phyloP scores from a whole-genome alignment of 2,797 vertebrate species.

The Nannoperca obscura region DNA sequence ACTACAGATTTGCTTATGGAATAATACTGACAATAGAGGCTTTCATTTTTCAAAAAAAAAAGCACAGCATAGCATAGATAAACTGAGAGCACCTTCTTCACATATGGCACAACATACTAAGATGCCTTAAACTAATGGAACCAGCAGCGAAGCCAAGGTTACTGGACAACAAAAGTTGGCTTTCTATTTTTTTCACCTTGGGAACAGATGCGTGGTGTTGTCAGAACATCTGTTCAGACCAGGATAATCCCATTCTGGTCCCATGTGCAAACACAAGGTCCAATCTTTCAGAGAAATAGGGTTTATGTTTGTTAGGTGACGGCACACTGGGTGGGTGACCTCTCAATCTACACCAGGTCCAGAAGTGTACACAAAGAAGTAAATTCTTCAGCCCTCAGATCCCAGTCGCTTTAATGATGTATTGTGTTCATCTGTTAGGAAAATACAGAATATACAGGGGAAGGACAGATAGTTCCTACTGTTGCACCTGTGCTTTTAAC shows the following conservation, averaged over 20 bases:
- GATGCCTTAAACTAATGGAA: background rate
- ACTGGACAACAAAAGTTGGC: slow-evolving; percentile 36
- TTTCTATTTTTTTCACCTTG: slow-evolving; percentile 36
- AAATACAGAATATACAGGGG: background rate
- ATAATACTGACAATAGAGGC: background rate
- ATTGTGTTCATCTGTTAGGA: slow-evolving; percentile 56
- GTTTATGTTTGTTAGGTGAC: slow-evolving; percentile 80
- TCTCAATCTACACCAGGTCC: slow-evolving; percentile 70
- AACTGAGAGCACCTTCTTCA: background rate
- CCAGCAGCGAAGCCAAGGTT: slow-evolving; percentile 41
- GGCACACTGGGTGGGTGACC: slow-evolving; percentile 65
- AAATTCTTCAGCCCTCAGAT: slow-evolving; percentile 40
- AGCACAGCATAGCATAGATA: background rate
- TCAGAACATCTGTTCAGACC: slow-evolving; percentile 42
- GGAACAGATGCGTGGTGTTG: slow-evolving; percentile 44
- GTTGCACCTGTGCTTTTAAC: slow-evolving; percentile 25
- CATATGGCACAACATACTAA: background rate
- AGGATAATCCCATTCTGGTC: slow-evolving; percentile 58
- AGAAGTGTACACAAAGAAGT: slow-evolving; percentile 71
- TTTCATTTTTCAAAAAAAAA: slow-evolving; percentile 4
- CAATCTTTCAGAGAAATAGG: slow-evolving; percentile 81
- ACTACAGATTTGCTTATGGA: background rate
- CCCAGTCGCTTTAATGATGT: slow-evolving; percentile 51
- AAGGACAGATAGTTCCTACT: slow-evolving; percentile 20
- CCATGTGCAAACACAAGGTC: slow-evolving; percentile 80